phyloP scores from a whole-genome alignment of 2,113 vertebrate species.

The Aptenodytes patagonicus region DNA sequence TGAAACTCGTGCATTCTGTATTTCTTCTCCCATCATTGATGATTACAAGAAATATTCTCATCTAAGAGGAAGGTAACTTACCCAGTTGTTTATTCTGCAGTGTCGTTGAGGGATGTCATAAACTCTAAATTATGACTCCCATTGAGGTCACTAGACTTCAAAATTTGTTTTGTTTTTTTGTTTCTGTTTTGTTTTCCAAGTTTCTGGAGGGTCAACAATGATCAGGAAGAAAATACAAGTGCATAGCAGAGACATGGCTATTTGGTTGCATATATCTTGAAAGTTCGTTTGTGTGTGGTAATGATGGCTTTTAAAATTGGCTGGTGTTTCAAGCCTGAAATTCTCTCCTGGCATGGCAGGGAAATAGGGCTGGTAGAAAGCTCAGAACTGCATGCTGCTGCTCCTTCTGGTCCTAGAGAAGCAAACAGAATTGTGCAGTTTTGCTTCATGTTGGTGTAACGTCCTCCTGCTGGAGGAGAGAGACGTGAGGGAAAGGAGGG shows the following conservation, averaged over 20 bases:
- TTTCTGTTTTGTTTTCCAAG: background rate
- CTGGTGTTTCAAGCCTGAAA: slow-evolving; percentile 17
- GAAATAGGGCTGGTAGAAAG: background rate
- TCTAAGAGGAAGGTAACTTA: background rate
- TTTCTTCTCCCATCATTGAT: slow-evolving; percentile 20
- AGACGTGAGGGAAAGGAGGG: background rate
- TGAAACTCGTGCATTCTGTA: slow-evolving; percentile 11
- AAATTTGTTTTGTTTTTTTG: background rate
- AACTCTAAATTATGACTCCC: background rate
- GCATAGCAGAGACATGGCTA: background rate
- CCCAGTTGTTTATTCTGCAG: background rate
- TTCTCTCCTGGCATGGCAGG: background rate
- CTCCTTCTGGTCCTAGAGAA: slow-evolving; percentile 14
- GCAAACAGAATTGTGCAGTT: background rate
- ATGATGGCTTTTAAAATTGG: slow-evolving; percentile 52
- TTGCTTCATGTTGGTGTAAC: background rate
- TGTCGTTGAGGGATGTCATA: background rate
- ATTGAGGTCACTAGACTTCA: background rate
- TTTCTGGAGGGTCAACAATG: background rate
- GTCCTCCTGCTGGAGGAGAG: background rate
- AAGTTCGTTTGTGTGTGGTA: slow-evolving; percentile 12
- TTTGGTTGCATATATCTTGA: slow-evolving; percentile 9
- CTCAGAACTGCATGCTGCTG: background rate
- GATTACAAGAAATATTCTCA: slow-evolving; percentile 8
- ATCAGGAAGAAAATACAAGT: slow-evolving; percentile 6